Base-by-base conservation (phyloP, 2,113 vertebrate species). In the Tautogolabrus adspersus region DNA sequence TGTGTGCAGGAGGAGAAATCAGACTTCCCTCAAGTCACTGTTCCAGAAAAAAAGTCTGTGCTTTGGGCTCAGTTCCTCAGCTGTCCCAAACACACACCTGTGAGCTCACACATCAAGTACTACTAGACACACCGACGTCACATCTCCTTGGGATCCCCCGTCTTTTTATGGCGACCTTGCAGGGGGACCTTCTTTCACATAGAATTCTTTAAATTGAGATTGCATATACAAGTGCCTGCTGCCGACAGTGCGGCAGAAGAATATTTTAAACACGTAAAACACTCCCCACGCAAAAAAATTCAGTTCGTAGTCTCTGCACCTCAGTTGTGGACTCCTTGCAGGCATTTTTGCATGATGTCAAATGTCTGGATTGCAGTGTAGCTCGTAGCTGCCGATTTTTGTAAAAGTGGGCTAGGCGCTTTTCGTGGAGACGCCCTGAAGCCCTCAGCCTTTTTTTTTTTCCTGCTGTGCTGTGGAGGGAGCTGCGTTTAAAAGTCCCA, bases 221-320 rank as follows among this genome's bases (percentile, higher is more conserved):
- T 94, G 92, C 91, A 94, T 94, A 94, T 93, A 93, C 86, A 92
- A 88, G 89, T 55, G 81, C 87, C 89, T 80, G 75, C 85, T 56
- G 79, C 82, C 81, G 57, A 38, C 52, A 9, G 49, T 10, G 60
- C 21, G 75, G 77, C 85, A 83, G 69, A 87, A 79, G 83, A 59
- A 74, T 63, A 67, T 77, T 77, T 85, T 75, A 42, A 78, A 86
- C 77, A 84, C 63, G 64, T 65, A 68, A 57, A 59, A 83, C 77
- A 47, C 68, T 38, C 62, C 26, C 61, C 57, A n/a, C 46, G n/a
- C 47, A 44, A 49, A 42, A 19, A 62, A 11, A 72, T 54, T 59
- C 38, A 81, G 66, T 89, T 51, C 19, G 37, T 38, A 85, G 78
- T 92, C 69, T 88, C 81, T 81, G 80, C 73, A 34, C 72, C 60